A percentile compares a stretch with the other conserved stretches of the same genome.
phyloP scores from a whole-genome alignment of 2,888 invertebrate genomes.

The Agonopterix subpropinquella region DNA sequence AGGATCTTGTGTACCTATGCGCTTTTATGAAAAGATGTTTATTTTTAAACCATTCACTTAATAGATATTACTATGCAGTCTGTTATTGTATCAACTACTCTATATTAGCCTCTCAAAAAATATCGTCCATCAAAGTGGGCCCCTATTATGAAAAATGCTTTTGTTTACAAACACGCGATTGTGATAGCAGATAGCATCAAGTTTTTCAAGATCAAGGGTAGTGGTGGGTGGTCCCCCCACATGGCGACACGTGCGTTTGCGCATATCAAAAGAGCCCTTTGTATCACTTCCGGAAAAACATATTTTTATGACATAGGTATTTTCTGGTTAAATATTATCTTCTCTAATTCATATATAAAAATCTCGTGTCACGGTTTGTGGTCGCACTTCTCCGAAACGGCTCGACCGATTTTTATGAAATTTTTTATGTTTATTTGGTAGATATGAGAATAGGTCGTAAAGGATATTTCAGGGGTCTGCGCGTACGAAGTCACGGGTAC shows the following conservation, averaged over 20 bases:
- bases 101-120: neutral
- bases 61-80: neutral
- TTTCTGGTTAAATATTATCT: too few species aligned
- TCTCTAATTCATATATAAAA: too few species aligned
- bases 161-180: slow-evolving; percentile 25
- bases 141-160: slow-evolving; percentile 14
- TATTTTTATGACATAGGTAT: neutral
- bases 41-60: neutral
- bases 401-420: too few species aligned
- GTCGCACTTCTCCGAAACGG: too few species aligned
- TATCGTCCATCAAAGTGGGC: slow-evolving; percentile 10
- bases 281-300: slow-evolving; percentile 16
- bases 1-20: too few species aligned
- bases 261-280: slow-evolving; percentile 6
- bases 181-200: slow-evolving; percentile 12
- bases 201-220: slow-evolving; percentile 4
- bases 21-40: too few species aligned
- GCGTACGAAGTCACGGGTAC: too few species aligned
- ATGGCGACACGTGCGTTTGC: slow-evolving; percentile 14
- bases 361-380: too few species aligned
- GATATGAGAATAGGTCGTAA: too few species aligned
- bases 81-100: neutral
- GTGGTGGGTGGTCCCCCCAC: slow-evolving; percentile 14
- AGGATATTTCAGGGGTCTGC: too few species aligned
- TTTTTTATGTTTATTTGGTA: too few species aligned